Percentiles rank a stretch among this genome's conserved stretches.
phyloP scores from a whole-genome alignment of 2,888 invertebrate genomes.

The Clivina fossor region DNA sequence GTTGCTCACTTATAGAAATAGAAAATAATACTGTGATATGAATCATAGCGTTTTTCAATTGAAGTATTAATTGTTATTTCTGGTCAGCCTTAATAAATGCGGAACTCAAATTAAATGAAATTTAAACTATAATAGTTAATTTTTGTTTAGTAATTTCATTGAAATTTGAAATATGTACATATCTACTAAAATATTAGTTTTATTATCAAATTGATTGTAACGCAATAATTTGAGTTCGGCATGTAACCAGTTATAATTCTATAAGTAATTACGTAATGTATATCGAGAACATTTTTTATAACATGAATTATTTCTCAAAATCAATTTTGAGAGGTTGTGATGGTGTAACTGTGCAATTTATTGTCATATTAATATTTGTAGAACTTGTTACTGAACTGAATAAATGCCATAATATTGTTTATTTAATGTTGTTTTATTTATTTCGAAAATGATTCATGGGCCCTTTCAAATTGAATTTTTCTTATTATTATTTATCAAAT shows the following conservation, averaged over 20 bases:
- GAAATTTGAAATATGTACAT: not conserved
- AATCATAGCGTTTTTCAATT: conserved; percentile 13
- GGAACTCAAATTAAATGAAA: too few relatives aligned
- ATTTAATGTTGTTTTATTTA: not conserved
- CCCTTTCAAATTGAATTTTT: too few relatives aligned
- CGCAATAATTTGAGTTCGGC: too few relatives aligned
- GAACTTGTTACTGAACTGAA: conserved; percentile 23
- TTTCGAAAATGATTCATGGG: too few relatives aligned
- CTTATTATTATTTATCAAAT: too few relatives aligned
- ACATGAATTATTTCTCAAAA: not conserved
- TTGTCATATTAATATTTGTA: conserved; percentile 16
- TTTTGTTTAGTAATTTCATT: not conserved
- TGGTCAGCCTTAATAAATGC: conserved; percentile 20
- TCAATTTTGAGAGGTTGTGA: conserved; percentile 11
- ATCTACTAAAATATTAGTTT: too few relatives aligned
- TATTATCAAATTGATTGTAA: too few relatives aligned
- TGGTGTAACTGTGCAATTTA: too few relatives aligned
- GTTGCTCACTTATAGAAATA: too few relatives aligned
- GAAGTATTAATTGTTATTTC: conserved; percentile 23
- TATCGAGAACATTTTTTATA: conserved; percentile 4
- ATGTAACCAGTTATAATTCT: conserved; percentile 9
- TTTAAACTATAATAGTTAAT: too few relatives aligned
- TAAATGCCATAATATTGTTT: conserved; percentile 31
- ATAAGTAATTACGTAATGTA: not conserved
- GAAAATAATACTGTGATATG: conserved; percentile 30